Conservation (phyloP, 2,113 vertebrate species). For the Ahaetulla prasina region DNA sequence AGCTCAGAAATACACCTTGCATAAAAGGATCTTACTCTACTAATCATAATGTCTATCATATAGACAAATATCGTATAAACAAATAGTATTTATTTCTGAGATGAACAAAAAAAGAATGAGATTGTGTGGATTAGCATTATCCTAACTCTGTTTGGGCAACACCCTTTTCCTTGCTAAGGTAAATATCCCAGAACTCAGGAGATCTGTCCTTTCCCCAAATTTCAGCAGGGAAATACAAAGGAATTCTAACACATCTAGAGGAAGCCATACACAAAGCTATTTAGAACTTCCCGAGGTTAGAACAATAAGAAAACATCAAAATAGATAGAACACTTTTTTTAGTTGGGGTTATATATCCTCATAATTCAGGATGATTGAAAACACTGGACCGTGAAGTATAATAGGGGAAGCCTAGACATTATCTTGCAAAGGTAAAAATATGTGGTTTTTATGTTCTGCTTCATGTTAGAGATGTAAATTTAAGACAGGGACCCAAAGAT, state of each 20-base stretch:
- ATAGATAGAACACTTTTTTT: neutral
- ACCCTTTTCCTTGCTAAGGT: neutral
- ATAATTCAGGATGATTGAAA: neutral
- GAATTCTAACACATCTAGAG: neutral
- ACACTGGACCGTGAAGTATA: neutral
- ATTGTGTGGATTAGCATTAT: neutral
- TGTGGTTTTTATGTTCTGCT: neutral
- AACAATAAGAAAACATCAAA: neutral
- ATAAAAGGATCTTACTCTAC: neutral
- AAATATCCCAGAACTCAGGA: neutral
- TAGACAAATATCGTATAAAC: no score
- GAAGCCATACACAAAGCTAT: neutral
- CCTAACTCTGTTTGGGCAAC: neutral
- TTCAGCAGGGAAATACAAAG: neutral
- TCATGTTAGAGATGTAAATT: neutral
- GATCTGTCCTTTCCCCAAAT: neutral
- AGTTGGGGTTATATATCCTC: neutral
- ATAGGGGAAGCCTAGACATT: neutral
- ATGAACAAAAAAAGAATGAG: neutral
- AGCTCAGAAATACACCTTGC: neutral
- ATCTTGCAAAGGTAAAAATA: neutral
- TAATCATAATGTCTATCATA: neutral
- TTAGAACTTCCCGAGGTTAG: neutral
- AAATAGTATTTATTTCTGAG: neutral
- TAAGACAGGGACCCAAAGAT: neutral